These are phyloP conservation scores for Chelidonichthys spinosus DNA, from an alignment of 2,797 vertebrate genomes.

Conservation along the genomic window DNA sequence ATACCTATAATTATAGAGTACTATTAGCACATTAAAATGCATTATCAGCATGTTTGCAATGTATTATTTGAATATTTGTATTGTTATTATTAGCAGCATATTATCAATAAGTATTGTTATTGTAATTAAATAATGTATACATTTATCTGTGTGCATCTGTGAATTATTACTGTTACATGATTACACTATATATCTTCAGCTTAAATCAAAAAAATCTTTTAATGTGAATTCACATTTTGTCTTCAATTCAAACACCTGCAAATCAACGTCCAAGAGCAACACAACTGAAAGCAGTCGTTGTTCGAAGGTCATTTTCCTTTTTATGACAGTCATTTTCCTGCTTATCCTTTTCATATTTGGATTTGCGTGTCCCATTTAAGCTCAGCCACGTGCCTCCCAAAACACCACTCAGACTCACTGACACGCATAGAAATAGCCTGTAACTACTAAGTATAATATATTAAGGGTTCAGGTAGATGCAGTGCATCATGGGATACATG, in stretches of 20 bases:
- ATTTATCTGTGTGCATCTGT: neutral
- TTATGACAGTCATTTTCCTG: too few relatives aligned
- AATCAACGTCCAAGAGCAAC: neutral
- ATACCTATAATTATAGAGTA: neutral
- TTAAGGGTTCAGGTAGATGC: too few relatives aligned
- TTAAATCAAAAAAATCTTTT: neutral
- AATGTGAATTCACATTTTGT: neutral
- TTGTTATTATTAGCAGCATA: neutral
- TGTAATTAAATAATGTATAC: neutral
- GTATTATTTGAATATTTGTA: neutral
- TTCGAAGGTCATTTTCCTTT: too few relatives aligned
- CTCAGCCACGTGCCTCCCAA: too few relatives aligned
- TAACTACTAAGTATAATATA: too few relatives aligned
- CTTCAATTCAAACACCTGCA: neutral
- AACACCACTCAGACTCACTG: too few relatives aligned
- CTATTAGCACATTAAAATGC: neutral
- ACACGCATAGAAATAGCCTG: too few relatives aligned
- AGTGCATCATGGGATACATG: too few relatives aligned
- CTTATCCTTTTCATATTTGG: too few relatives aligned
- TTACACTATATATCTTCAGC: neutral
- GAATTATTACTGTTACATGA: neutral
- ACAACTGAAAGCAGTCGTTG: too few relatives aligned
- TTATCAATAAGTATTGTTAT: neutral
- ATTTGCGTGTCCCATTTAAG: too few relatives aligned
- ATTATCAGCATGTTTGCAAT: neutral